phyloP scores from a whole-genome alignment of 2,888 invertebrate genomes.

The Coenonympha arcania region DNA sequence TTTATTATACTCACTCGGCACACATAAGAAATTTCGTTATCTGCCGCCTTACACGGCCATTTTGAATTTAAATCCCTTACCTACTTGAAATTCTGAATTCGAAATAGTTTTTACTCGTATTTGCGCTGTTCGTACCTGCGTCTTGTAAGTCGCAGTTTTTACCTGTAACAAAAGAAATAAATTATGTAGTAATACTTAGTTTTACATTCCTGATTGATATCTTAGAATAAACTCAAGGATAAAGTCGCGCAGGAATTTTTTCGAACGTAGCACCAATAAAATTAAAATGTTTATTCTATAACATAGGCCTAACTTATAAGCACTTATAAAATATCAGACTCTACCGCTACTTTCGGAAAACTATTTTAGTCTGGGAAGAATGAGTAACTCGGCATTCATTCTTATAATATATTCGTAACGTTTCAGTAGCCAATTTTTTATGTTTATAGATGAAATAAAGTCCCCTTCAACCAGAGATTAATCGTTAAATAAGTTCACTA shows the following conservation, averaged over 20 bases:
- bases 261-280: neutral
- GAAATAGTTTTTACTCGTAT: slow-evolving; percentile 10
- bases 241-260: neutral
- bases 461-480: too few species aligned
- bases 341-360: too few species aligned
- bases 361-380: too few species aligned
- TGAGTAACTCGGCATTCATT: too few species aligned
- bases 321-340: too few species aligned
- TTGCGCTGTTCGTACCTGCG: neutral
- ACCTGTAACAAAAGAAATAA: slow-evolving; percentile 30
- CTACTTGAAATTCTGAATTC: slow-evolving; percentile 10
- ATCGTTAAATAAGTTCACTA: too few species aligned
- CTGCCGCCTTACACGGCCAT: slow-evolving; percentile 21
- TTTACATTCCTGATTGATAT: neutral
- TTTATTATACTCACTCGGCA: slow-evolving; percentile 17
- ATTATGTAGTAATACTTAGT: slow-evolving; percentile 16
- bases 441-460: too few species aligned
- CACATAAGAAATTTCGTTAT: slow-evolving; percentile 18
- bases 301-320: too few species aligned
- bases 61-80: slow-evolving; percentile 22
- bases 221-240: neutral
- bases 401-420: too few species aligned
- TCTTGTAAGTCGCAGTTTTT: slow-evolving; percentile 7
- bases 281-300: too few species aligned
- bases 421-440: too few species aligned